phyloP scores from a whole-genome alignment of 2,113 vertebrate species.

The Megaleporinus macrocephalus region DNA sequence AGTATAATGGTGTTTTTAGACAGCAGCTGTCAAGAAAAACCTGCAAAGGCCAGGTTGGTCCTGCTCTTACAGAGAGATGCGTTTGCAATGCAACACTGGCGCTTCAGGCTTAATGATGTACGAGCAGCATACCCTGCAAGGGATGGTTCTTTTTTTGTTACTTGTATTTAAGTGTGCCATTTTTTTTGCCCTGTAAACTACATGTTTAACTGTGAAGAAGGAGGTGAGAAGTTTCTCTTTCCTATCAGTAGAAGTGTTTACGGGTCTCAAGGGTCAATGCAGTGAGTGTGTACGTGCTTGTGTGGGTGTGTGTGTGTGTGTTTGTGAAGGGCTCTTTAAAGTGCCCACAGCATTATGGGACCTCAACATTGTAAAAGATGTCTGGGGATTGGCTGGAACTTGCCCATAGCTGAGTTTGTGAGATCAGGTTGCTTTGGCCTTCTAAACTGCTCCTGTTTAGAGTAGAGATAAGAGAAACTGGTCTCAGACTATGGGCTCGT shows the following conservation, averaged over 20 bases:
- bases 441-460: slow-evolving; percentile 40
- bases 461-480: slow-evolving; percentile 34
- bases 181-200: slow-evolving; percentile 26
- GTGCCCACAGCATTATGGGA: slow-evolving; percentile 44
- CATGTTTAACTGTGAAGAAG: slow-evolving; percentile 73
- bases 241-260: slow-evolving; percentile 63
- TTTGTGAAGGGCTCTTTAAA: slow-evolving; percentile 26
- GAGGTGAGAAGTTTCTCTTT: slow-evolving; percentile 55
- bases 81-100: not conserved
- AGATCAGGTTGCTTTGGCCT: slow-evolving; percentile 43
- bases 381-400: slow-evolving; percentile 44
- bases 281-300: slow-evolving; percentile 26
- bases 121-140: not conserved
- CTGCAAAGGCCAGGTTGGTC: not conserved
- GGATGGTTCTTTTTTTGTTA: not conserved
- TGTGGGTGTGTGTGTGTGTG: slow-evolving; percentile 31
- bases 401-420: slow-evolving; percentile 45
- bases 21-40: slow-evolving; percentile 13
- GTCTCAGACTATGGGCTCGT: slow-evolving; percentile 25
- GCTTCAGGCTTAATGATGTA: slow-evolving; percentile 5
- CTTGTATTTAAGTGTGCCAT: not conserved
- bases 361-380: slow-evolving; percentile 43
- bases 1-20: not conserved
- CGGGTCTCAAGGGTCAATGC: slow-evolving; percentile 65
- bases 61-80: not conserved